phyloP scores from a whole-genome alignment of 2,113 vertebrate genomes.

The Eolophus roseicapilla region DNA sequence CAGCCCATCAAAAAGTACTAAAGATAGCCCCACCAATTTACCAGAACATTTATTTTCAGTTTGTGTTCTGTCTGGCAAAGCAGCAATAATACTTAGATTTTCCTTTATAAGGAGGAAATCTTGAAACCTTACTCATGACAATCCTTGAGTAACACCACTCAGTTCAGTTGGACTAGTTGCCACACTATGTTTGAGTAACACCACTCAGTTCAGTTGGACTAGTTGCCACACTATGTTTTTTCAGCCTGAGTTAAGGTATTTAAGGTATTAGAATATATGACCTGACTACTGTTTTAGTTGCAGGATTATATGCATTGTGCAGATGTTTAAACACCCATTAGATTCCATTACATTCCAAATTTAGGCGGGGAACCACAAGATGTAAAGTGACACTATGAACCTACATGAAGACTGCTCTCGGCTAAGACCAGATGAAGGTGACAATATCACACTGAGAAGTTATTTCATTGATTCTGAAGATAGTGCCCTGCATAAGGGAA shows the following conservation, averaged over 20 bases:
- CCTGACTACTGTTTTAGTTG: background rate
- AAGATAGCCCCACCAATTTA: background rate
- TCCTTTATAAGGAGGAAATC: background rate
- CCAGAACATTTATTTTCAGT: background rate
- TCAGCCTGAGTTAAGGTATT: background rate
- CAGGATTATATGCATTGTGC: background rate
- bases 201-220: background rate
- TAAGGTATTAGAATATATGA: background rate
- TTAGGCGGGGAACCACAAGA: fast-evolving
- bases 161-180: background rate
- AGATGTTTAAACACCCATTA: background rate
- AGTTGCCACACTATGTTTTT: background rate
- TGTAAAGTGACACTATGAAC: background rate
- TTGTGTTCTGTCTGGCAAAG: background rate
- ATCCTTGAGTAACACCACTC: background rate
- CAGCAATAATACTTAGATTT: background rate
- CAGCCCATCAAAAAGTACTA: background rate
- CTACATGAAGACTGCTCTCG: background rate
- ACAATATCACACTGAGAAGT: background rate
- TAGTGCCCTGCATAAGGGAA: background rate
- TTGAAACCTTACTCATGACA: background rate
- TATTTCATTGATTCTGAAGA: background rate
- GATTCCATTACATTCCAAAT: background rate
- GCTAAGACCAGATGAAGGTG: background rate
- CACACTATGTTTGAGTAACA: background rate